Evolutionary conservation across 2,113 vertebrate genomes (phyloP).

Genomic region (Cisticola juncidis): DNA sequence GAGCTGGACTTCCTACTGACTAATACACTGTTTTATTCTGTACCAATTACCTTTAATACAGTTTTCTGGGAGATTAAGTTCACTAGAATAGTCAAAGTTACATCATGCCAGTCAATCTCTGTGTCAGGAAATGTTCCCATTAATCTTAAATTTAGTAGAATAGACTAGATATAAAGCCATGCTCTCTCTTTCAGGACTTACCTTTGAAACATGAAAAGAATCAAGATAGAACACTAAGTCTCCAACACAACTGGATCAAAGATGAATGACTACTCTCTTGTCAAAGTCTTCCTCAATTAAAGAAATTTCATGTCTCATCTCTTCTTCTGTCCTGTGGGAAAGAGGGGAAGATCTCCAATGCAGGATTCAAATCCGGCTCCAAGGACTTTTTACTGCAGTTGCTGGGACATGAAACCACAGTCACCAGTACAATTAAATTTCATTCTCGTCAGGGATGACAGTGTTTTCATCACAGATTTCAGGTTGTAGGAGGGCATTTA

Average conservation of each 20-base stretch:
- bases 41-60: background rate
- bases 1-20: background rate
- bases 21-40: background rate
- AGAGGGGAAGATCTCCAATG: background rate
- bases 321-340: background rate
- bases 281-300: background rate
- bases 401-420: background rate
- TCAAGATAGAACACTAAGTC: background rate
- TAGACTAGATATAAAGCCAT: background rate
- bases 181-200: background rate
- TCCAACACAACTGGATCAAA: background rate
- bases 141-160: background rate
- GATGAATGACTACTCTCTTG: background rate
- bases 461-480: background rate
- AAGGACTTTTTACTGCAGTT: background rate
- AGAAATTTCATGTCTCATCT: background rate
- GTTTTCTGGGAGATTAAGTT: background rate
- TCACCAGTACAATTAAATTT: background rate
- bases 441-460: background rate
- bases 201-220: background rate
- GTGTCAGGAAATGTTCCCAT: background rate
- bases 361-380: background rate
- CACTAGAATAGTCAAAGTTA: background rate
- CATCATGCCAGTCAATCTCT: background rate
- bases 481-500: background rate